These are phyloP conservation scores for Spinus pinus DNA, from an alignment of 2,797 vertebrate species.

Conservation along the genomic window DNA sequence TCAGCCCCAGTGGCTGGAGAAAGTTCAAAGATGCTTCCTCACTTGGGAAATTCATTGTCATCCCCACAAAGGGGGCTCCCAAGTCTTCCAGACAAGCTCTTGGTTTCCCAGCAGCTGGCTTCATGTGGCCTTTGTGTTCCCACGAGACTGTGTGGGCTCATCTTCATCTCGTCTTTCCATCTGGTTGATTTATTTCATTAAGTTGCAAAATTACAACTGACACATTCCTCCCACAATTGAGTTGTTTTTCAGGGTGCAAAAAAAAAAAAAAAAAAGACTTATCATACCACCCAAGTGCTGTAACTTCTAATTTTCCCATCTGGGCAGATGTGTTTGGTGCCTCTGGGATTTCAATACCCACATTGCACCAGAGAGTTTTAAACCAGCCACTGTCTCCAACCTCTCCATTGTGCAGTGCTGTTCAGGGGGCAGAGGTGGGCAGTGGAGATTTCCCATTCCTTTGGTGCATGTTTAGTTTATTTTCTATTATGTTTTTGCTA, in stretches of 20 bases:
- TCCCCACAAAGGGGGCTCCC: not conserved
- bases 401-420: not conserved
- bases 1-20: not conserved
- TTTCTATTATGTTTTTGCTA: not conserved
- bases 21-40: not conserved
- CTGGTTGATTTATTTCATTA: constrained; percentile 67
- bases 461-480: not conserved
- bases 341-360: not conserved
- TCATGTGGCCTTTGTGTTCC: not conserved
- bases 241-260: constrained; percentile 25
- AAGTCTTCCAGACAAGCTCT: not conserved
- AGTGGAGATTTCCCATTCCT: not conserved
- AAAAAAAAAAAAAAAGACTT: constrained; percentile 27
- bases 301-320: constrained; percentile 59
- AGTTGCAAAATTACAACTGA: constrained; percentile 53
- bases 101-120: not conserved
- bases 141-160: not conserved
- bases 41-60: not conserved
- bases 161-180: constrained; percentile 34
- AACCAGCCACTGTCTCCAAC: not conserved
- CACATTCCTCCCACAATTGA: constrained; percentile 64
- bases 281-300: constrained; percentile 30
- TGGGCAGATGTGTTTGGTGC: constrained; percentile 18
- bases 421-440: not conserved
- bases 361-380: not conserved